These are phyloP conservation scores for Octodonta nipae DNA, from an alignment of 2,888 invertebrate genomes.

Conservation along the genomic window DNA sequence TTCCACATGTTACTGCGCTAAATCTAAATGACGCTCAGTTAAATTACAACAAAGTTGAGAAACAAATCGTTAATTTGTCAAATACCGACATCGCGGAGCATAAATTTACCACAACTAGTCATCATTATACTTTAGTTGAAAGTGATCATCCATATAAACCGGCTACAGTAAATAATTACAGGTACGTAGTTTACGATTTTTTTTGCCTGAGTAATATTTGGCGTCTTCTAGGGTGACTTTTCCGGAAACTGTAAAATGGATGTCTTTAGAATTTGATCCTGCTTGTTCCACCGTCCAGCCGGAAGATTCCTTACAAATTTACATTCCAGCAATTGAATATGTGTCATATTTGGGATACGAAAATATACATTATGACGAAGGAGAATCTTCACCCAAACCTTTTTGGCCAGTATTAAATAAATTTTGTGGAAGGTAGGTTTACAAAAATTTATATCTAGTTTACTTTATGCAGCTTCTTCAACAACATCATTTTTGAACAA, in stretches of 20 bases:
- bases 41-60: constrained; percentile 22
- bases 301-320: constrained; percentile 74
- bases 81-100: constrained; percentile 23
- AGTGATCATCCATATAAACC: constrained; percentile 95
- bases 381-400: constrained; percentile 31
- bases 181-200: no score
- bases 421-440: constrained; percentile 45
- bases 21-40: constrained; percentile 47
- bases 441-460: no score
- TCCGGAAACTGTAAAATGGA: constrained; percentile 77
- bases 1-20: constrained; percentile 77
- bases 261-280: constrained; percentile 85
- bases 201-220: no score
- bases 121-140: constrained; percentile 83
- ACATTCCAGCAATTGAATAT: constrained; percentile 42
- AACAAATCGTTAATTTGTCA: constrained; percentile 20
- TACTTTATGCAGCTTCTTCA: no score
- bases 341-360: constrained; percentile 15
- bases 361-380: constrained; percentile 23
- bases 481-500: no score
- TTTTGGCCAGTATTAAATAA: constrained; percentile 55
- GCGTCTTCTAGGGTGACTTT: constrained; percentile 58
- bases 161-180: constrained; percentile 70
- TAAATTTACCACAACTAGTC: constrained; percentile 52
- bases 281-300: constrained; percentile 85